Conservation (phyloP, 2,797 vertebrate genomes). For the Graptemys geographica region DNA sequence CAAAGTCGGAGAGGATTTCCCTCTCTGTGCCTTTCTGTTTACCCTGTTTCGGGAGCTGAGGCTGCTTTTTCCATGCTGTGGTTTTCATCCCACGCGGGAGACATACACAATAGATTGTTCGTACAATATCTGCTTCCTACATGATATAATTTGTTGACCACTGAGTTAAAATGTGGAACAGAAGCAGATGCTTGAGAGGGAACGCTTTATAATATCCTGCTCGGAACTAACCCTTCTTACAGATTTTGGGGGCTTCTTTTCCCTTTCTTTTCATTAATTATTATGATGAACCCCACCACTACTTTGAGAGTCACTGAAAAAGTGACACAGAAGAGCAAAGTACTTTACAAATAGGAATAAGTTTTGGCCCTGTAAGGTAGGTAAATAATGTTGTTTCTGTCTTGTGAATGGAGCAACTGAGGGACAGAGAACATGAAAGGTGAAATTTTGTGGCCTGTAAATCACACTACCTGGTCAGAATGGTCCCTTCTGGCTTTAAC, state of each 20-base stretch:
- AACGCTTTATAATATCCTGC: slow-evolving; percentile 59
- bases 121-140: slow-evolving; percentile 68
- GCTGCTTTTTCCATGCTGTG: slow-evolving; percentile 54
- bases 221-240: background rate
- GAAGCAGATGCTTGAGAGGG: slow-evolving; percentile 62
- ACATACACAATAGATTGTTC: slow-evolving; percentile 55
- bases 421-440: background rate
- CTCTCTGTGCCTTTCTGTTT: slow-evolving; percentile 69
- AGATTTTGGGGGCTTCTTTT: slow-evolving; percentile 19
- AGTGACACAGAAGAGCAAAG: background rate
- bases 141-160: slow-evolving; percentile 73
- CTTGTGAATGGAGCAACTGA: background rate
- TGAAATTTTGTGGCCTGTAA: background rate
- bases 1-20: slow-evolving; percentile 79
- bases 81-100: slow-evolving; percentile 56
- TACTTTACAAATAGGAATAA: background rate
- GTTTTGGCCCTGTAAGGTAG: background rate
- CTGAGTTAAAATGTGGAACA: slow-evolving; percentile 69
- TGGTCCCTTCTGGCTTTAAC: background rate
- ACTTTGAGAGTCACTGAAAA: slow-evolving; percentile 2
- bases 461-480: background rate
- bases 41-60: slow-evolving; percentile 68
- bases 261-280: background rate
- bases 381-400: background rate
- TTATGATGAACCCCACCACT: background rate